Percentiles rank a stretch among this genome's conserved stretches.
Evolutionary conservation across 1,140 invertebrate genomes (phyloP).

Genomic region (Eriocheir sinensis): DNA sequence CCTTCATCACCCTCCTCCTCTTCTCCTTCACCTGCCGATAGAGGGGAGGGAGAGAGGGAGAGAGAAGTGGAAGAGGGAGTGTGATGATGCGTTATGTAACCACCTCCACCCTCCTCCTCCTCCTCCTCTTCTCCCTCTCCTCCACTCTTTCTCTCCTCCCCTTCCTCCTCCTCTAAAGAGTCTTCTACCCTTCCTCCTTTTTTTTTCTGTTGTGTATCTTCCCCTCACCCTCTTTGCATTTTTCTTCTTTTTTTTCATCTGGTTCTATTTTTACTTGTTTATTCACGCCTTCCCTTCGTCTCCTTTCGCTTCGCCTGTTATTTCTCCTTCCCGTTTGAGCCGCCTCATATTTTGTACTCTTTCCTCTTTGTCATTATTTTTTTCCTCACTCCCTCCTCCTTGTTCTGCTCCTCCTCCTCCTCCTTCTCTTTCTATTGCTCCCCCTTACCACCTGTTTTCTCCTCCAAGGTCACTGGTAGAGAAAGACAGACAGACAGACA

Average conservation of each 20-base stretch:
- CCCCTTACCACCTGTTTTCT: neutral
- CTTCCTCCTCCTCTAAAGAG: neutral
- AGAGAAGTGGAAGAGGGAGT: neutral
- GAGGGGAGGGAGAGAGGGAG: neutral
- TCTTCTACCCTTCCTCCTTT: too few relatives aligned
- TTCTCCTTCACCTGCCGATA: neutral
- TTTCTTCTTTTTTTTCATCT: neutral
- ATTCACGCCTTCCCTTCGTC: neutral
- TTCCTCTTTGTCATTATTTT: too few relatives aligned
- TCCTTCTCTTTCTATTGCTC: neutral
- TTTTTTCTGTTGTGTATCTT: neutral
- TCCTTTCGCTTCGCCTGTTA: neutral
- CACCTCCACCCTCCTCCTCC: neutral
- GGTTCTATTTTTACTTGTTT: too few relatives aligned
- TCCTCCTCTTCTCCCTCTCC: too few relatives aligned
- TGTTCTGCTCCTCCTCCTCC: too few relatives aligned
- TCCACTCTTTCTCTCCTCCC: slow-evolving; percentile 14
- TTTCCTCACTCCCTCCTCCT: too few relatives aligned
- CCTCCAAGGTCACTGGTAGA: too few relatives aligned
- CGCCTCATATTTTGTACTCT: too few relatives aligned
- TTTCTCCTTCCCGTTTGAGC: too few relatives aligned
- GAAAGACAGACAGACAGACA: too few relatives aligned
- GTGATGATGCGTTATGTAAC: neutral
- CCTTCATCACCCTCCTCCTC: neutral
- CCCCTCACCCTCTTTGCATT: neutral